phyloP scores from a whole-genome alignment of 1,140 invertebrate species.

The Melanaphis sacchari region DNA sequence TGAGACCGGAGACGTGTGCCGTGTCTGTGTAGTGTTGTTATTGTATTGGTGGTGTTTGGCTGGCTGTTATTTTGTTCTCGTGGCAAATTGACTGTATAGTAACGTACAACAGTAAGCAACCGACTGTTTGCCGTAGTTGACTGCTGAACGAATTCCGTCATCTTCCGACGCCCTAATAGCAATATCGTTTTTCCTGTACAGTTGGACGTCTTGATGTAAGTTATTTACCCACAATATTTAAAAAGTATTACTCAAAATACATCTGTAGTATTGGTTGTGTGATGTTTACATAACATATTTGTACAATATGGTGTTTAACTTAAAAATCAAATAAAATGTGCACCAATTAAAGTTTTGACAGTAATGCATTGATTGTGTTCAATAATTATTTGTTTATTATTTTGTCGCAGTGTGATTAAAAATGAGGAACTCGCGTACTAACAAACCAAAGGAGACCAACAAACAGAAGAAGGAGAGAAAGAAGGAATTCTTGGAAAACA shows the following conservation, averaged over 20 bases:
- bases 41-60: not conserved
- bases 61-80: conserved; percentile 37
- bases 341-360: not conserved
- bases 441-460: conserved; percentile 79
- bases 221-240: not conserved
- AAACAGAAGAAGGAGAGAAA: conserved; percentile 83
- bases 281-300: not conserved
- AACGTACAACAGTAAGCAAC: not conserved
- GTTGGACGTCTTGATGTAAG: not conserved
- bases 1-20: not conserved
- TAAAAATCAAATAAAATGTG: not conserved
- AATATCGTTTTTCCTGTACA: not conserved
- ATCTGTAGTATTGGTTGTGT: not conserved
- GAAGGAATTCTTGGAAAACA: conserved; percentile 80
- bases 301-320: not conserved
- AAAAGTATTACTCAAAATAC: not conserved
- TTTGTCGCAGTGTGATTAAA: not conserved
- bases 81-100: not conserved
- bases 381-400: not conserved
- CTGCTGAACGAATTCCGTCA: not conserved
- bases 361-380: not conserved
- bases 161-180: not conserved
- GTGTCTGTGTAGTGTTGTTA: not conserved
- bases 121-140: not conserved
- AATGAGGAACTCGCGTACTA: conserved; percentile 38